Base-by-base conservation (phyloP, 2,113 vertebrate species). In the Solenodon paradoxus region DNA sequence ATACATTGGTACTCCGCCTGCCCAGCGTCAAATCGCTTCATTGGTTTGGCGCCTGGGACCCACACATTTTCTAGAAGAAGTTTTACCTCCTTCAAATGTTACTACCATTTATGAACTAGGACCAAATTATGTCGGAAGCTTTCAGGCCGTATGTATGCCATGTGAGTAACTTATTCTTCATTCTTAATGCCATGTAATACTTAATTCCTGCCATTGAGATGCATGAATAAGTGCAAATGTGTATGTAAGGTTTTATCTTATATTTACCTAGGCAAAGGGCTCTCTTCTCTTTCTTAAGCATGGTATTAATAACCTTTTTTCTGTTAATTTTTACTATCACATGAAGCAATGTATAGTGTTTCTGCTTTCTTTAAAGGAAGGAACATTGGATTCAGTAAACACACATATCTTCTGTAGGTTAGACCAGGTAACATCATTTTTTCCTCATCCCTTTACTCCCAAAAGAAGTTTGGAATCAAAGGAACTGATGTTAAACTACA, bases 1-100 rank as follows among this genome's bases (percentile, higher is more conserved):
- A 20, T 99, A 99, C 32, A 66, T 99, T 0, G 99, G 99, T 42
- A 99, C 99, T 0, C 99, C 99, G 0, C 99, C 99, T 0, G 99
- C 99, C 0, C 99, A 99, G 89, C 99, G 99, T 55, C 99, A 99
- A 97, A 96, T 99, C 26, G 99, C 99, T 3, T 98, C 98, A 0
- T 92, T 99, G 83, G 99, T 99, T 81, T 99, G 99, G 99, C 99
- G 99, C 2, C 98, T 99, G 84, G 99, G 99, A 15, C 99, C 99
- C 81, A 99, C 99, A 0, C 99, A 99, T 96, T 99, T 99, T 97
- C 98, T 99, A 97, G 99, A 99, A 98, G 99, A 99, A 95, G 99
- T 99, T 83, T 98, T 99, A 68, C 99, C 99, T 1, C 98, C 99
- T 85, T 93, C 98, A 6, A 99, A 99, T 32, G 97, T 99, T 38